Percentiles rank a stretch among this genome's conserved stretches.
Conservation (phyloP, 2,797 vertebrate genomes). For the Selene dorsalis region DNA sequence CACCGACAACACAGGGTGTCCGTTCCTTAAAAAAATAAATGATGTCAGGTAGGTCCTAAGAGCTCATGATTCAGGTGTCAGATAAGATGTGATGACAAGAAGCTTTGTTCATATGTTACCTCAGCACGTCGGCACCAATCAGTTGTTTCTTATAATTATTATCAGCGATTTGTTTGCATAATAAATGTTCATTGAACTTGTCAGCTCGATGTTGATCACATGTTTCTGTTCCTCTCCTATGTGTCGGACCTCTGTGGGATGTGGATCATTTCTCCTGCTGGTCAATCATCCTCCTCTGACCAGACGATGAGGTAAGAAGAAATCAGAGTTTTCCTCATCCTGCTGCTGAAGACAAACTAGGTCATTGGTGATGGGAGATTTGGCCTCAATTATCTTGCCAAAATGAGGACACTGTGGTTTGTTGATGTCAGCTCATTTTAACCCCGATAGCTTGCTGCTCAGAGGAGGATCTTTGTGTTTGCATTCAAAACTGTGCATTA, state of each 20-base stretch:
- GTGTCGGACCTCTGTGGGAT: constrained; percentile 49
- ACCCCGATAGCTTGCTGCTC: constrained; percentile 7
- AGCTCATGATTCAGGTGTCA: constrained; percentile 15
- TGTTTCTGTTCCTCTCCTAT: constrained; percentile 56
- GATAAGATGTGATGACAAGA: not conserved
- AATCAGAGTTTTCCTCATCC: constrained; percentile 46
- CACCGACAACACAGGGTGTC: not conserved
- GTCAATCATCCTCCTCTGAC: constrained; percentile 44
- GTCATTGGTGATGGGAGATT: constrained; percentile 33
- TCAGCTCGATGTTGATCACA: constrained; percentile 33
- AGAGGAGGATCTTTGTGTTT: not conserved
- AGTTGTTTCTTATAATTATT: not conserved
- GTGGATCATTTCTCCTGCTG: constrained; percentile 32
- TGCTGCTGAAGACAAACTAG: constrained; percentile 39
- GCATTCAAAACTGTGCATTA: too few species aligned
- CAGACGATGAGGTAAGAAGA: constrained; percentile 85
- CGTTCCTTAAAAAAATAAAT: not conserved
- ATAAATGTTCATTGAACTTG: not conserved
- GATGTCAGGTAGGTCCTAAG: constrained; percentile 1
- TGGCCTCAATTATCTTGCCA: constrained; percentile 39
- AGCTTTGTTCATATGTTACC: not conserved
- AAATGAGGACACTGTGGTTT: constrained; percentile 44
- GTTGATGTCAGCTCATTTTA: constrained; percentile 44
- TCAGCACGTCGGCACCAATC: not conserved
- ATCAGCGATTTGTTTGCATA: not conserved